Percentiles rank a stretch among this genome's conserved stretches.
Evolutionary conservation across 2,113 vertebrate genomes (phyloP).

Genomic region (Calonectris borealis): DNA sequence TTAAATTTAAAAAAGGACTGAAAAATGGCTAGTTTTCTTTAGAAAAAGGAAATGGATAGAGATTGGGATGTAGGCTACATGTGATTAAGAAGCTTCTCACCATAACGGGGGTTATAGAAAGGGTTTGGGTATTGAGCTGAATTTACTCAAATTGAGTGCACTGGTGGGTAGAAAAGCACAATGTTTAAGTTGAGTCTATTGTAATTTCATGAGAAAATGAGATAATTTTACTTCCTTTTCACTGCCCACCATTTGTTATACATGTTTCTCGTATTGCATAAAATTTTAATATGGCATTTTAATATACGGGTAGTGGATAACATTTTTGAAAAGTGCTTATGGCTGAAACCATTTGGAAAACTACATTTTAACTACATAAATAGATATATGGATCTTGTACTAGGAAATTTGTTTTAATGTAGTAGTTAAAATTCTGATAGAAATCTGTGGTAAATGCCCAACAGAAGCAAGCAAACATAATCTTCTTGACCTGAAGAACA

Average conservation of each 20-base stretch:
- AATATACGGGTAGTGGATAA: not conserved
- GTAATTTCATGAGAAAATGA: not conserved
- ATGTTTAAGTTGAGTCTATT: not conserved
- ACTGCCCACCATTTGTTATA: not conserved
- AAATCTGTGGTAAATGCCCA: not conserved
- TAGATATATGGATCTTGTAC: not conserved
- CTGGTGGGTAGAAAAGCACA: not conserved
- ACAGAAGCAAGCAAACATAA: not conserved
- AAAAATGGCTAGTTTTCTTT: not conserved
- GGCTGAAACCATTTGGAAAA: conserved; percentile 3
- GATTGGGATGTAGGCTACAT: not conserved
- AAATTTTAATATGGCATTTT: not conserved
- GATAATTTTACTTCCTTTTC: not conserved
- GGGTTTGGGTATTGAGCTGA: not conserved
- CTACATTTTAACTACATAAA: not conserved
- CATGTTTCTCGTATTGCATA: not conserved
- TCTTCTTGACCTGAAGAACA: not conserved
- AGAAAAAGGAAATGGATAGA: not conserved
- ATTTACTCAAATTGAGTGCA: not conserved
- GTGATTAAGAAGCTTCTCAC: not conserved
- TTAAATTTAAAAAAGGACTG: not conserved
- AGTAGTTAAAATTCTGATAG: not conserved
- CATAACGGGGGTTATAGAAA: not conserved
- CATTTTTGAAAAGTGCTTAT: not conserved
- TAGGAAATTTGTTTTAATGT: not conserved